Conservation (phyloP, 1,140 invertebrate genomes). For the Bombus pascuorum region DNA sequence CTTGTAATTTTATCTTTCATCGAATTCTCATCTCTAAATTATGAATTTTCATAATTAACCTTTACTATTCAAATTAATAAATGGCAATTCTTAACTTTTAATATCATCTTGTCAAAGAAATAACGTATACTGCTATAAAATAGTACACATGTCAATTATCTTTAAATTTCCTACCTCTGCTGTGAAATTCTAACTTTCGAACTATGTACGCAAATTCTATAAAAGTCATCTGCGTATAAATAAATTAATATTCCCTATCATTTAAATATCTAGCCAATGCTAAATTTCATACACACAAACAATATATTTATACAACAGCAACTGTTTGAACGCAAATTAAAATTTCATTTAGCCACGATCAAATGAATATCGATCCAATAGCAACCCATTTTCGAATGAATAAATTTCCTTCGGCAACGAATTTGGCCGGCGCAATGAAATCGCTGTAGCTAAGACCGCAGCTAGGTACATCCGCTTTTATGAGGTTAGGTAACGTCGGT, state of each 20-base stretch:
- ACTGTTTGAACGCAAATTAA: neutral
- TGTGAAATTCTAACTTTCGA: neutral
- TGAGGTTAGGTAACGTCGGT: conserved; percentile 43
- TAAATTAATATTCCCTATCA: neutral
- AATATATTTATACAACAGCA: neutral
- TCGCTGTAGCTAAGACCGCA: conserved; percentile 31
- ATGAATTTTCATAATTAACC: neutral
- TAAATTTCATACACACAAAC: neutral
- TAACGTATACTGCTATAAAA: too few relatives aligned
- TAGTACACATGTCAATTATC: neutral
- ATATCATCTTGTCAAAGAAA: too few relatives aligned
- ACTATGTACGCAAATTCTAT: neutral
- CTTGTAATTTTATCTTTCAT: too few relatives aligned
- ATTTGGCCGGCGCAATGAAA: conserved; percentile 24
- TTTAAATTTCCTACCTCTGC: neutral
- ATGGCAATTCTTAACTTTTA: too few relatives aligned
- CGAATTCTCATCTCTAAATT: neutral
- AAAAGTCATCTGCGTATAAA: neutral
- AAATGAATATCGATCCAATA: neutral
- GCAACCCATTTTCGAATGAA: neutral
- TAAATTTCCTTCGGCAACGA: conserved; percentile 49
- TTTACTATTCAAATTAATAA: neutral
- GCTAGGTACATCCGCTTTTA: conserved; percentile 40
- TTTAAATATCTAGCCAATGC: neutral
- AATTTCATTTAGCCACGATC: neutral